Evolutionary conservation across 2,797 vertebrate species (phyloP).

Genomic region (Liasis olivaceus): DNA sequence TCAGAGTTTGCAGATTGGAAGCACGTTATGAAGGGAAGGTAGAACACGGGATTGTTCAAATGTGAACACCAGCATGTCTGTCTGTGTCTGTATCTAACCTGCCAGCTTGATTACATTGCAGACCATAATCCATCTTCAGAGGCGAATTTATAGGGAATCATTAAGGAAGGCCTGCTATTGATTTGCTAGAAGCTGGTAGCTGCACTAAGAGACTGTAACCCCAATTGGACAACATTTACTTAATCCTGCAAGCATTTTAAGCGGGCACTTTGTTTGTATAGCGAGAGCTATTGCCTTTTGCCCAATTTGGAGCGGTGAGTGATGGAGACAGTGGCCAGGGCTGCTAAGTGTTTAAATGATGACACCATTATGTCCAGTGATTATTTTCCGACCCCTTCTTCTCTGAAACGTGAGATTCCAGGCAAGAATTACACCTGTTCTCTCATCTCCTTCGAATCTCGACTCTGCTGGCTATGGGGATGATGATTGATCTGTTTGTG

Average conservation of each 20-base stretch:
- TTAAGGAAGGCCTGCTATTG: slow-evolving; percentile 53
- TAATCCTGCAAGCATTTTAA: slow-evolving; percentile 63
- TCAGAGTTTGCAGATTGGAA: slow-evolving; percentile 37
- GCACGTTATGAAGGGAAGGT: not conserved
- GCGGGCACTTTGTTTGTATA: slow-evolving; percentile 74
- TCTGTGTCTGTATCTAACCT: slow-evolving; percentile 36
- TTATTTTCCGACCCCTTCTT: slow-evolving; percentile 63
- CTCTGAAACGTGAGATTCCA: slow-evolving; percentile 90
- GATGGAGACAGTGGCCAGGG: slow-evolving; percentile 83
- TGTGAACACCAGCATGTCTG: not conserved
- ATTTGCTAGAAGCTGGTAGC: slow-evolving; percentile 45
- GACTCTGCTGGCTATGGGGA: slow-evolving; percentile 82
- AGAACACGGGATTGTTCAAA: not conserved
- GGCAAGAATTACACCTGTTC: slow-evolving; percentile 88
- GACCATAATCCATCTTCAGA: slow-evolving; percentile 40
- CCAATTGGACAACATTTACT: slow-evolving; percentile 57
- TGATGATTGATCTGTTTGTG: slow-evolving; percentile 97
- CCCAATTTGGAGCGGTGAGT: slow-evolving; percentile 77
- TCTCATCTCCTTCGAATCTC: slow-evolving; percentile 76
- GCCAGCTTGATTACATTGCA: slow-evolving; percentile 37
- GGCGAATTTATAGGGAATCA: slow-evolving; percentile 42
- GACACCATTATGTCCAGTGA: slow-evolving; percentile 95
- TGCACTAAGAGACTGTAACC: slow-evolving; percentile 41
- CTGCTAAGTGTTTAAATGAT: slow-evolving; percentile 98
- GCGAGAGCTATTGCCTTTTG: slow-evolving; percentile 61